A percentile compares a stretch with the other conserved stretches of the same genome.
phyloP scores from a whole-genome alignment of 2,797 vertebrate species.

The Sphenodon punctatus region DNA sequence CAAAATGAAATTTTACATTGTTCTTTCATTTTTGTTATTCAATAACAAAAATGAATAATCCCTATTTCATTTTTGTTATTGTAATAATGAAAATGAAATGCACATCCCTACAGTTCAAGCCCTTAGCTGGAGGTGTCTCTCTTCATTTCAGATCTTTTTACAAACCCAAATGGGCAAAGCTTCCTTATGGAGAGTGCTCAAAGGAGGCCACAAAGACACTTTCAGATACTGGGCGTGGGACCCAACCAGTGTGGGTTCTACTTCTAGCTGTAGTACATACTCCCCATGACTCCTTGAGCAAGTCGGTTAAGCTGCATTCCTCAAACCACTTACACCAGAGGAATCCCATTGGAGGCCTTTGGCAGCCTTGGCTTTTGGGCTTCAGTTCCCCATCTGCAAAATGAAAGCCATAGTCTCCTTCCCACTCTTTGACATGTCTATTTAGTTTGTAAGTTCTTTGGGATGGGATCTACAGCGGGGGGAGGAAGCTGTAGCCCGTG shows the following conservation, averaged over 20 bases:
- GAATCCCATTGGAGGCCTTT: no score
- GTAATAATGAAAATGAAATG: no score
- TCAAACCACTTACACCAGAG: no score
- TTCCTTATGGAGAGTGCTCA: background rate
- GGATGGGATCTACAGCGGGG: background rate
- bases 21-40: no score
- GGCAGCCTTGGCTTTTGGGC: no score
- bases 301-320: background rate
- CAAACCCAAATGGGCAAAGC: background rate
- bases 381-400: background rate
- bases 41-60: no score
- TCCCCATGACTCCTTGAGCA: background rate
- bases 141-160: background rate
- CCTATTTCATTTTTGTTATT: no score
- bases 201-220: background rate
- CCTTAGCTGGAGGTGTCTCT: no score
- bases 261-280: background rate
- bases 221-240: background rate
- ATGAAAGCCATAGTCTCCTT: background rate
- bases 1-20: no score
- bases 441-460: background rate
- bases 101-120: no score
- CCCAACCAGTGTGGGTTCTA: background rate
- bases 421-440: background rate
- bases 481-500: fast-evolving